phyloP scores from a whole-genome alignment of 2,113 vertebrate genomes.

The Trogon melanurus region DNA sequence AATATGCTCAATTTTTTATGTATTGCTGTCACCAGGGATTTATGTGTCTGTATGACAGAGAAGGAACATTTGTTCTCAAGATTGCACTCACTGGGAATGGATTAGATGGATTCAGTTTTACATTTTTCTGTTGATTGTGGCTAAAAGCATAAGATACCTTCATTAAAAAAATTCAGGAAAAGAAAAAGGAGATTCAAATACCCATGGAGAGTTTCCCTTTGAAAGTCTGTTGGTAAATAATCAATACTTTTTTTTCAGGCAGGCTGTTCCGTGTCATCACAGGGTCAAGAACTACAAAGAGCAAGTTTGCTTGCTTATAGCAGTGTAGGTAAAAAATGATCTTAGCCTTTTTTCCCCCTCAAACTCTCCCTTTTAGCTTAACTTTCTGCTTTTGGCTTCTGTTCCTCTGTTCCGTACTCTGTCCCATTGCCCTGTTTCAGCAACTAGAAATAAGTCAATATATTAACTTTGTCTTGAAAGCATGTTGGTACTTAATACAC shows the following conservation, averaged over 20 bases:
- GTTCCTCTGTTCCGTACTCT: background rate
- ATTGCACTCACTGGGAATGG: background rate
- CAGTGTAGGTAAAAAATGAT: background rate
- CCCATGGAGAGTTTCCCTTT: background rate
- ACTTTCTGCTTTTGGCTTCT: background rate
- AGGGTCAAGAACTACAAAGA: background rate
- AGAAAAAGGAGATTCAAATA: background rate
- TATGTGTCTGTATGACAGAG: background rate
- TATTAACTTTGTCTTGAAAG: background rate
- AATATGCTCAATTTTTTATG: background rate
- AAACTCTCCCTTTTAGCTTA: background rate
- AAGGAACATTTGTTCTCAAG: background rate
- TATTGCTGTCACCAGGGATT: background rate
- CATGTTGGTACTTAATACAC: background rate
- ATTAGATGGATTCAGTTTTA: background rate
- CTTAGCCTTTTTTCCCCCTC: rapidly evolving
- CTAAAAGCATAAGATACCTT: background rate
- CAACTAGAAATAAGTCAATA: background rate
- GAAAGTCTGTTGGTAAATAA: background rate
- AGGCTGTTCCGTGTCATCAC: background rate
- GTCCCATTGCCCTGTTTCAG: background rate
- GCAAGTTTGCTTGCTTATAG: background rate
- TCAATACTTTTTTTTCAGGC: background rate
- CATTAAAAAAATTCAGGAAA: background rate
- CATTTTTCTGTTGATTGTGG: background rate